Base-by-base conservation (phyloP, 2,113 vertebrate genomes). In the Acrocephalus kingi region DNA sequence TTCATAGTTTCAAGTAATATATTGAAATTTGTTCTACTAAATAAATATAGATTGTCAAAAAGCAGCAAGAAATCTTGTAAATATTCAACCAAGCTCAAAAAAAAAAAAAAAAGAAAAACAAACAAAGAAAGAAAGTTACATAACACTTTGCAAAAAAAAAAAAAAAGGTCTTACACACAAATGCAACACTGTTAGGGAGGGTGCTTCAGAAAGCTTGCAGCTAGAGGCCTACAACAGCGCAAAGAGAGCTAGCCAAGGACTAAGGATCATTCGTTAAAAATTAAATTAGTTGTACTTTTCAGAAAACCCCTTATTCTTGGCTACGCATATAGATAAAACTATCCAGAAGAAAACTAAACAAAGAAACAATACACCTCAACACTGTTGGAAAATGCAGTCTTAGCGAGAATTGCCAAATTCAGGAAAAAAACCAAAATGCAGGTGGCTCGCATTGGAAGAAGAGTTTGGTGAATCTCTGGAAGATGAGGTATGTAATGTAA, bases 1-100 rank as follows among this genome's bases (percentile, higher is more conserved):
- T 92, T 97, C 93, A 96, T 95, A 97, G 97, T 98, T 98, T 98
- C 98, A 98, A 98, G 97, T 98, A 98, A 97, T 95, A 95, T 92
- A 96, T 92, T 96, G 96, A 97, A 95, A 95, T 97, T 94, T 91
- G 95, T 96, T 97, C 96, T 96, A 95, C 97, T 97, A 98, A 98
- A 98, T 98, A 98, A 98, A 98, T 98, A 98, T 94, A 98, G 93
- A 99, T 99, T 99, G 99, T 99, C 99, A 97, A 98, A 98, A 98
- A 98, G 98, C 97, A 99, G 98, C 98, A 99, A 98, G 97, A 98
- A 94, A 91, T 97, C 96, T 94, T 91, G 94, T 97, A 98, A 96
- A 96, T 96, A 97, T 37, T 94, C 93, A 97, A 97, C 92, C 95
- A 97, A 98, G 96, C 92, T 95, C 91, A 84, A 93, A 96, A 96